These are phyloP conservation scores for Neodiprion fabricii DNA, from an alignment of 1,140 invertebrate genomes.

Conservation along the genomic window DNA sequence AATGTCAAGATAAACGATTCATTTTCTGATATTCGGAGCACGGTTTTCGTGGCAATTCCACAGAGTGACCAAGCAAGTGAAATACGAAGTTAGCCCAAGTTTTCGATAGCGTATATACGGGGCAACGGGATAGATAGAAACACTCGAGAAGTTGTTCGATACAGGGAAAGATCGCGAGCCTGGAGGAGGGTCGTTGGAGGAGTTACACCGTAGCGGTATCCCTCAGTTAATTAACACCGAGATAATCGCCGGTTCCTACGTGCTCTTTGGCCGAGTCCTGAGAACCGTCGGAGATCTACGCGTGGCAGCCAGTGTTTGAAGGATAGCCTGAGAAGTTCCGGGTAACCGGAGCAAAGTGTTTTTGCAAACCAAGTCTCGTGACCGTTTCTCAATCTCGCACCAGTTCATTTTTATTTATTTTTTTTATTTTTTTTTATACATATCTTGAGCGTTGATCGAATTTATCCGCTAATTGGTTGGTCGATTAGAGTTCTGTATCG, in stretches of 20 bases:
- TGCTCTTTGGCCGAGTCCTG: neutral
- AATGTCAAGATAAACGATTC: too few relatives aligned
- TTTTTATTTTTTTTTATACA: neutral
- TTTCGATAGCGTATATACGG: neutral
- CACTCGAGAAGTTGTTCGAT: neutral
- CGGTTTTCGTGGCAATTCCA: too few relatives aligned
- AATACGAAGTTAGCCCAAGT: neutral
- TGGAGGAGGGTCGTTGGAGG: neutral
- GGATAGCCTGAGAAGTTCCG: neutral
- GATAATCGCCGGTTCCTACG: neutral
- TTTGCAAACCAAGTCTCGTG: neutral
- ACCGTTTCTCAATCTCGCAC: neutral
- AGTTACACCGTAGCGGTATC: neutral
- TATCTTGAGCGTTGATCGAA: neutral
- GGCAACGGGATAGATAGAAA: neutral
- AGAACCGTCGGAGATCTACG: too few relatives aligned
- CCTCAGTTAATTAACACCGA: conserved; percentile 7
- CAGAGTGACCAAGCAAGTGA: neutral
- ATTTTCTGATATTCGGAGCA: too few relatives aligned
- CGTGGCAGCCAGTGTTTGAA: neutral
- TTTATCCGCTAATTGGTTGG: neutral
- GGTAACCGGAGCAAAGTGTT: neutral
- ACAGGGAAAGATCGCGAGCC: neutral
- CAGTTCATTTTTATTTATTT: neutral
- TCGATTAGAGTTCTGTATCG: neutral